Evolutionary conservation across 2,113 vertebrate genomes (phyloP).

Genomic region (Siniperca chuatsi): DNA sequence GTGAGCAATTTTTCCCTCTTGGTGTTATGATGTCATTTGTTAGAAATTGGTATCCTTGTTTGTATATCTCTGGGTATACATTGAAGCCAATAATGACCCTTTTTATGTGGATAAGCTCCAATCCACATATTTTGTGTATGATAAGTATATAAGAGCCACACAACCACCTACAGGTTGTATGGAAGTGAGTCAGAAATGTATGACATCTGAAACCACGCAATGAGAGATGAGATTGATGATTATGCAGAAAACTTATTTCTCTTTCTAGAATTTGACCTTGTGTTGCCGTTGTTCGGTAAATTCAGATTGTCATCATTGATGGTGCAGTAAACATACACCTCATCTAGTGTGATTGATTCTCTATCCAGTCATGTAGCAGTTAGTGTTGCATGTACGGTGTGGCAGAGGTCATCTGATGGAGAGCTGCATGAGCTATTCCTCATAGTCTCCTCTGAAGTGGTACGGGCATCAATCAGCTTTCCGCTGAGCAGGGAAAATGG

Average conservation of each 20-base stretch:
- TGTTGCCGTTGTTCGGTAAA: neutral
- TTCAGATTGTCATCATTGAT: neutral
- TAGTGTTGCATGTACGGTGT: conserved; percentile 18
- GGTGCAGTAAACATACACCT: neutral
- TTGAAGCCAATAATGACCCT: neutral
- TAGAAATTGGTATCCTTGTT: neutral
- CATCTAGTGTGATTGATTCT: neutral
- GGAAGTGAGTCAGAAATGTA: conserved; percentile 44
- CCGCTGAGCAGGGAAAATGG: conserved; percentile 47
- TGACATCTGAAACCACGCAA: conserved; percentile 11
- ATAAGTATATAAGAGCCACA: neutral
- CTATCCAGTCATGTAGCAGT: conserved; percentile 16
- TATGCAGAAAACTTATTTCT: neutral
- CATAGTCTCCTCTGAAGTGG: conserved; percentile 28
- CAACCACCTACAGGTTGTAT: neutral
- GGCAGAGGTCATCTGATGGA: conserved; percentile 48
- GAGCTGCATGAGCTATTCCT: conserved; percentile 21
- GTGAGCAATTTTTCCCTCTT: conserved; percentile 4
- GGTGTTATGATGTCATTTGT: conserved; percentile 11
- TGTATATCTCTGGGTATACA: neutral
- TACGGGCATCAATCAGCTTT: conserved; percentile 56
- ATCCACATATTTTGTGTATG: neutral
- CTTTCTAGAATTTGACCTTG: neutral
- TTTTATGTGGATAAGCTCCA: neutral
- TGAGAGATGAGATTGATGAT: neutral